A percentile compares a stretch with the other conserved stretches of the same genome.
These are phyloP conservation scores for Tetramorium alpestre DNA, from an alignment of 1,140 invertebrate species.

Conservation along the genomic window DNA sequence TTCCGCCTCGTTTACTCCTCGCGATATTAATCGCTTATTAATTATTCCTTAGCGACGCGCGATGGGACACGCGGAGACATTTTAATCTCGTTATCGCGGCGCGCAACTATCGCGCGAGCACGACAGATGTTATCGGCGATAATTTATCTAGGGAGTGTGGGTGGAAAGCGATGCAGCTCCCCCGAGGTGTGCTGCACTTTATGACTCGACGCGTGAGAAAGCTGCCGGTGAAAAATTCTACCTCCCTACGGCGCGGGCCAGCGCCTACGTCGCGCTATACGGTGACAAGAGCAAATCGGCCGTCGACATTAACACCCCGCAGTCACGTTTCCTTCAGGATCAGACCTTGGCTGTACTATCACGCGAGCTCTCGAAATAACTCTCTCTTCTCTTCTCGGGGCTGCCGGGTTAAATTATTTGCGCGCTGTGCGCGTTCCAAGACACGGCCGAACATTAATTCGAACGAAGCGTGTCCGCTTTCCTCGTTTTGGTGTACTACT, in stretches of 20 bases:
- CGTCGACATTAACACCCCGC: constrained; percentile 46
- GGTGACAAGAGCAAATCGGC: constrained; percentile 54
- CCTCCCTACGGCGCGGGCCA: neutral
- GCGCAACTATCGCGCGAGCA: neutral
- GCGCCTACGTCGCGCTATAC: neutral
- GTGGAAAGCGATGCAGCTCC: neutral
- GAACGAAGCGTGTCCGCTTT: constrained; percentile 34
- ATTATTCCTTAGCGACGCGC: neutral
- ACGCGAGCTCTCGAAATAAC: constrained; percentile 52
- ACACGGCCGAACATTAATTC: constrained; percentile 51
- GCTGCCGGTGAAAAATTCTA: constrained; percentile 45
- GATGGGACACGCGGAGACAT: constrained; percentile 8
- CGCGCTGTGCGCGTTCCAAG: constrained; percentile 41
- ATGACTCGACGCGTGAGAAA: constrained; percentile 10
- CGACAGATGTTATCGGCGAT: constrained; percentile 39
- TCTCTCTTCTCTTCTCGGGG: constrained; percentile 15
- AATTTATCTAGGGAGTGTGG: constrained; percentile 43
- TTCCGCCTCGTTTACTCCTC: neutral
- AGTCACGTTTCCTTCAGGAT: constrained; percentile 47
- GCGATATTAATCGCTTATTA: constrained; percentile 41
- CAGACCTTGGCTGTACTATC: constrained; percentile 32
- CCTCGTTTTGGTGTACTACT: constrained; percentile 9
- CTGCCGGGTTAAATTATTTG: constrained; percentile 41
- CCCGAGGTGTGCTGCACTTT: constrained; percentile 30
- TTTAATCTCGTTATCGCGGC: constrained; percentile 20